A percentile compares a stretch with the other conserved stretches of the same genome.
Evolutionary conservation across 2,888 invertebrate genomes (phyloP).

Genomic region (Anodontia alba): DNA sequence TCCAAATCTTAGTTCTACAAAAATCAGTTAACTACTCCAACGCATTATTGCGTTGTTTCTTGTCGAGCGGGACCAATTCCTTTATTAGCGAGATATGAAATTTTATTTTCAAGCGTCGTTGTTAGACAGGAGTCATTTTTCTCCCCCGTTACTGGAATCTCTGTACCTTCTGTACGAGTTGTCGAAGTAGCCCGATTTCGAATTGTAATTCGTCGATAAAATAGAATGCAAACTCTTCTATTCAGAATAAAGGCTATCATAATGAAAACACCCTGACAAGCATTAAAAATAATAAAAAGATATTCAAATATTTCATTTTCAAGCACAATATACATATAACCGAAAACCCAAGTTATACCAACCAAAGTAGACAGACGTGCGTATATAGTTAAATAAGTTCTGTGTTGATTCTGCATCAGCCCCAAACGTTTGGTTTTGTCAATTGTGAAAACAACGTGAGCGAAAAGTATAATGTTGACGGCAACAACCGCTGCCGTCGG

Average conservation of each 20-base stretch:
- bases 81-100: too few relatives aligned
- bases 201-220: too few relatives aligned
- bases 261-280: background rate
- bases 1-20: too few relatives aligned
- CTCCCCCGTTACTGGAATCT: too few relatives aligned
- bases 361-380: background rate
- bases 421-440: background rate
- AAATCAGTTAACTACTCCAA: too few relatives aligned
- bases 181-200: too few relatives aligned
- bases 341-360: background rate
- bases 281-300: background rate
- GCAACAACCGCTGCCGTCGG: background rate
- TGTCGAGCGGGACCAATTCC: too few relatives aligned
- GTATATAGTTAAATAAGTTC: background rate
- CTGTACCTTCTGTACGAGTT: too few relatives aligned
- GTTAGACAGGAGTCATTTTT: too few relatives aligned
- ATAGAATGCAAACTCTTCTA: too few relatives aligned
- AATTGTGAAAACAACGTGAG: background rate
- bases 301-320: background rate
- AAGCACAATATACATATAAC: background rate
- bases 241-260: background rate
- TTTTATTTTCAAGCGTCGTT: too few relatives aligned
- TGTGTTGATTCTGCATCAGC: background rate
- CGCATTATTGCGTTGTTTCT: too few relatives aligned
- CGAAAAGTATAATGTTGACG: background rate